Percentiles rank a stretch among this genome's conserved stretches.
Conservation (phyloP, 2,888 invertebrate genomes). For the Heliconius ismenius region DNA sequence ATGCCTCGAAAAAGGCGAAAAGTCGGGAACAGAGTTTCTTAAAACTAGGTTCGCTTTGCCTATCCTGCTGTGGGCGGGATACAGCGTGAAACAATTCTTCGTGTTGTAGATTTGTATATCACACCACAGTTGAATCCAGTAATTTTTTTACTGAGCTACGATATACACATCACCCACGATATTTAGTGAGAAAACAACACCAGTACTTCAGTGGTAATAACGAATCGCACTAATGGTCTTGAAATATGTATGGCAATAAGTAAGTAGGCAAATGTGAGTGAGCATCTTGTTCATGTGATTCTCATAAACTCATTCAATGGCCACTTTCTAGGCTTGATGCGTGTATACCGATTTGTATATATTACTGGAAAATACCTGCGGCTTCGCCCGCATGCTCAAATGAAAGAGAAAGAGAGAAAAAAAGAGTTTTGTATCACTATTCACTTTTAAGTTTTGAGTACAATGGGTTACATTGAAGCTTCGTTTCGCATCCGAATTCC, state of each 20-base stretch:
- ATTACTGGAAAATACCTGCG: no score
- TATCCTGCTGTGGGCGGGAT: no score
- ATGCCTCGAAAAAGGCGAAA: no score
- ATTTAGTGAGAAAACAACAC: neutral
- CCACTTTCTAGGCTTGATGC: conserved; percentile 17
- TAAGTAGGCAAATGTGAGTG: conserved; percentile 38
- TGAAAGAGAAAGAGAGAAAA: no score
- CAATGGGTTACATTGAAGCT: no score
- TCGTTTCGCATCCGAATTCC: no score
- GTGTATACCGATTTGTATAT: conserved; percentile 9
- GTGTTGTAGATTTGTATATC: neutral
- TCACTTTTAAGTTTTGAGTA: no score
- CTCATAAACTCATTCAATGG: conserved; percentile 29
- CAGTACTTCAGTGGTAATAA: conserved; percentile 8
- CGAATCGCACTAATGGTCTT: conserved; percentile 33
- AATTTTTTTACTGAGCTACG: neutral
- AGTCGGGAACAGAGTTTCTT: no score
- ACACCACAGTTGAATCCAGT: neutral
- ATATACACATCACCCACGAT: neutral
- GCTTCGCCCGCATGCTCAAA: no score
- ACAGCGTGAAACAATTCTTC: neutral
- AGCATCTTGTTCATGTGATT: conserved; percentile 26
- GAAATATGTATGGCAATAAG: conserved; percentile 35
- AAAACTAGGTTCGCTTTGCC: no score
- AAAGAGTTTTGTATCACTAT: no score